Conservation (phyloP, 2,113 vertebrate species). For the Strigops habroptila region DNA sequence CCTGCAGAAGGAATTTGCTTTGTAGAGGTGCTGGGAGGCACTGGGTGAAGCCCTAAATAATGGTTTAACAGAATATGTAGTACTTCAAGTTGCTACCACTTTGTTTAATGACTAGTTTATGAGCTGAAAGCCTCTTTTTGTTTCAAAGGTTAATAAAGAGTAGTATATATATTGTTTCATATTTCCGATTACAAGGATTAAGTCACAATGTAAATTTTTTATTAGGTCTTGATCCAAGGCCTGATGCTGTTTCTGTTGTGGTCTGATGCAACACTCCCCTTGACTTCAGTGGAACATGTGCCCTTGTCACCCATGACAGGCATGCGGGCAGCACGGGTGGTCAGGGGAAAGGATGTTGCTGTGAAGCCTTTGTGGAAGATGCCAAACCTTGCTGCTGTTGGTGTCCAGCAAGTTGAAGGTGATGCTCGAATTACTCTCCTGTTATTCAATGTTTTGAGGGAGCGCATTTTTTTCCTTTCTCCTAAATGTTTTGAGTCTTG, state of each 20-base stretch:
- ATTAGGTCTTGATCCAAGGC: not conserved
- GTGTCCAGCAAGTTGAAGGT: not conserved
- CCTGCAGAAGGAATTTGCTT: not conserved
- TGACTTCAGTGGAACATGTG: not conserved
- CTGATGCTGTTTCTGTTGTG: not conserved
- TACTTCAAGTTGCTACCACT: not conserved
- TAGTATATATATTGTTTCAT: not conserved
- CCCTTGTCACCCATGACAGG: accelerated
- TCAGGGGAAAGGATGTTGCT: not conserved
- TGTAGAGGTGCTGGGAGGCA: not conserved
- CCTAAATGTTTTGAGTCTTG: not conserved
- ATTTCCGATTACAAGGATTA: not conserved
- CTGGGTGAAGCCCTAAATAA: not conserved
- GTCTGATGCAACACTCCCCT: not conserved
- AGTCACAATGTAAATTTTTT: not conserved
- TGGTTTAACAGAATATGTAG: not conserved
- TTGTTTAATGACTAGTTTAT: not conserved
- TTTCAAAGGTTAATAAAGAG: not conserved
- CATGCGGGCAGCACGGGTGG: not conserved
- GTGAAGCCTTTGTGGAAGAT: not conserved
- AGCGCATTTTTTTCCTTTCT: not conserved
- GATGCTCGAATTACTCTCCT: not conserved
- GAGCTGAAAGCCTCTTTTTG: not conserved
- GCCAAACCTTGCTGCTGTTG: not conserved
- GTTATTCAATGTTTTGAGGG: not conserved